Base-by-base conservation (phyloP, 2,797 vertebrate species). In the Rousettus madagascariensis region DNA sequence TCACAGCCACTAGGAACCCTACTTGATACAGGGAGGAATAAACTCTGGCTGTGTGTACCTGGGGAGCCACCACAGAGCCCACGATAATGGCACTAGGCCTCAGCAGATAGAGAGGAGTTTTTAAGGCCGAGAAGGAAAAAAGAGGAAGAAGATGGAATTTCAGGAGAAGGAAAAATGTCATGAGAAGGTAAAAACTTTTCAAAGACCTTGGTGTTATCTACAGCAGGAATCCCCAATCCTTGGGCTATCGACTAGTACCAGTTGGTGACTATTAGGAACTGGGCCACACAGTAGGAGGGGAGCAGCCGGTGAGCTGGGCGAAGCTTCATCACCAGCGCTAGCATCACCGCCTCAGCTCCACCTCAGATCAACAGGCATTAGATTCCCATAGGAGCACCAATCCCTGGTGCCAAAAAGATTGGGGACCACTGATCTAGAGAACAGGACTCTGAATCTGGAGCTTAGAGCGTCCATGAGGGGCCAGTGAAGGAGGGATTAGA, bases 31-130 rank as follows among this genome's bases (percentile, higher is more conserved):
- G 33, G 8, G 38, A 63, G 28, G 36, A 33, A 51, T 3, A 20
- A 28, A 30, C 26, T 38, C 38, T 33, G 16, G 5, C 49, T 55
- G 20, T 0, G 0, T 2, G 26, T 2, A 19, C 28, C 30, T 5
- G 11, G 28, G 51, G n/a, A 86, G 24, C 28, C 2, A 13, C 24
- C 4, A 3, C 8, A 65, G 26, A 71, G 11, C 9, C 1, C 0
- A 0, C 17, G 33, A 57, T n/a, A 41, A 20, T 30, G 10, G 11
- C 30, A 12, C 10, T 28, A 9, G 63, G 26, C n/a, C 38, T 55
- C 19, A 53, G 43, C 26, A 17, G 12, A 6, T 0, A 19, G 8
- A 4, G 20, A 84, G 1, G 33, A 17, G 7, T 28, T 38, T 83
- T 30, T 22, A 38, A 71, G 53, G 49, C 43, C 74, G 17, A 28